phyloP scores from a whole-genome alignment of 1,140 invertebrate species.

The Leptinotarsa texana region DNA sequence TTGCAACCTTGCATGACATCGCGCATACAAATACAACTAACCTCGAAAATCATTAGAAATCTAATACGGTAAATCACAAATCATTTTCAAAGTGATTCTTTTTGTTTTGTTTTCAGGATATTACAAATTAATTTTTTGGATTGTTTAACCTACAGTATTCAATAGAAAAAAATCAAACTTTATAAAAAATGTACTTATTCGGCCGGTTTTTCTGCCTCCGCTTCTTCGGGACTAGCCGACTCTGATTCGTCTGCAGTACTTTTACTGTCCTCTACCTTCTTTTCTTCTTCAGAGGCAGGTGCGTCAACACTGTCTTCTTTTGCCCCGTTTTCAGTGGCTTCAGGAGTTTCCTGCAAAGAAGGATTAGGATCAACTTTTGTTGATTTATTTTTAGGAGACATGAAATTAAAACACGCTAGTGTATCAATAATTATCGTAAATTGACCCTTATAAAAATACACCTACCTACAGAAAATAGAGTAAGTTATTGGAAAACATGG shows the following conservation, averaged over 20 bases:
- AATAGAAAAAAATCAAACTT: conserved; percentile 42
- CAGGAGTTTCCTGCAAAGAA: conserved; percentile 41
- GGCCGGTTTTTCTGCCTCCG: conserved; percentile 43
- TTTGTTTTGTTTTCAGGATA: conserved; percentile 31
- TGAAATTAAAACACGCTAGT: neutral
- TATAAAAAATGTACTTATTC: conserved; percentile 43
- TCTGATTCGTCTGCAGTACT: conserved; percentile 38
- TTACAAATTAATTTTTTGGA: conserved; percentile 33
- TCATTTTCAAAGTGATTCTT: conserved; percentile 15
- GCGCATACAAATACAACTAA: conserved; percentile 25
- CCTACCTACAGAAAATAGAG: too few species aligned
- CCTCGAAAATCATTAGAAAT: conserved; percentile 18
- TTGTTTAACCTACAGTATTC: conserved; percentile 47
- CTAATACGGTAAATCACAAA: conserved; percentile 27
- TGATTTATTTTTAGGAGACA: neutral
- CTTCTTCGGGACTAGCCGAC: conserved; percentile 32
- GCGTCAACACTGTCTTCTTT: conserved; percentile 49
- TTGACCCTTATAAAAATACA: neutral
- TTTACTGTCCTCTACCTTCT: conserved; percentile 43
- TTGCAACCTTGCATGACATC: conserved; percentile 16
- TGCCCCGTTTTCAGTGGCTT: conserved; percentile 51
- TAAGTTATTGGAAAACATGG: too few species aligned
- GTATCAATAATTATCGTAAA: neutral
- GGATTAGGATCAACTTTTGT: conserved; percentile 12
- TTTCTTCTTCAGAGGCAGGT: conserved; percentile 40